Evolutionary conservation across 2,888 invertebrate species (phyloP), one percentile per base, ranked within the genome.

Genomic region (Druceiella hillmani): DNA sequence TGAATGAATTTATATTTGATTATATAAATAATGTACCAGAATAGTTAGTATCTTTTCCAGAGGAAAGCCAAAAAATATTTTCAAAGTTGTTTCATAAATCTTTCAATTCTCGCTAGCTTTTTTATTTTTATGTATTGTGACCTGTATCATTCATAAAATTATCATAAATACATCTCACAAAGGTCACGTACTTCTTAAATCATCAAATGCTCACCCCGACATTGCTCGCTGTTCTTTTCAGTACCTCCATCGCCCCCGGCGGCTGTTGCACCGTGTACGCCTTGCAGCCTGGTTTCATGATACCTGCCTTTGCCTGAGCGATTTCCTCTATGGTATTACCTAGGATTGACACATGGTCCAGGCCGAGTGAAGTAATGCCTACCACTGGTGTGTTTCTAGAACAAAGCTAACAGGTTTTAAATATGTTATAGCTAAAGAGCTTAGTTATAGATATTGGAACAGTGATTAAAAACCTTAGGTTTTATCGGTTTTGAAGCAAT

Each of bases 271-370:
- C 80, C 0, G 90, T 89, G 52, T 84, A 85, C 2, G 84, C 87
- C 45, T 75, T 66, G 34, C 81, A 75, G 12, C 72, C 66, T 1
- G 64, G 61, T 62, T 98, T 99, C 70, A 99, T 88, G 48, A 99
- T 89, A 5, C 99, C 99, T 0, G 91, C 85, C 65, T 99, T 99
- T 49, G 98, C 90, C 68, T 82, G 83, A 0, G 99, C 94, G 47
- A 99, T 99, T 55, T 87, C 76, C 22, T 83, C 76, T 9, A 99
- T 55, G 0, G 88, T 89, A 39, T 79, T 64, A 2, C 99, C 99
- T 24, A 97, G 61, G 16, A 85, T 64, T 1, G 76, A 67, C 0
- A 83, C 87, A 61, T 99, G 99, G 59, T 99, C 99, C 17, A 91
- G 57, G 0, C 90, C 97, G 41, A 99, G 66, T 1, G 92, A 87